phyloP scores from a whole-genome alignment of 2,888 invertebrate species.

The Epinotia nisella region DNA sequence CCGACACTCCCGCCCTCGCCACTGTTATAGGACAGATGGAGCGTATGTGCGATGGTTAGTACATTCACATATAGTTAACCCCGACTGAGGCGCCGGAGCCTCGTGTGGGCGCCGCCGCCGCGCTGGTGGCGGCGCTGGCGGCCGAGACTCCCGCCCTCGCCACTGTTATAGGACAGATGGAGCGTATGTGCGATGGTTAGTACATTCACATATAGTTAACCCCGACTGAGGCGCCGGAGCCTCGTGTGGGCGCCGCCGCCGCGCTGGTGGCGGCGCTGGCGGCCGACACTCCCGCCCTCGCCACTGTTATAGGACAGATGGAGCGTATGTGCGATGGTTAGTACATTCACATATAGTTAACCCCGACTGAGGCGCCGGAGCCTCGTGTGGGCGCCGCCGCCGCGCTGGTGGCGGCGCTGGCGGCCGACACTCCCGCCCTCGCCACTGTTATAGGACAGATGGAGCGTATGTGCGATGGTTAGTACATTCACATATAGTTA shows the following conservation, averaged over 20 bases:
- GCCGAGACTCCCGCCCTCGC: conserved; percentile 67
- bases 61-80: conserved; percentile 5
- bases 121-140: conserved; percentile 73
- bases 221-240: conserved; percentile 52
- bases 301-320: conserved; percentile 85
- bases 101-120: conserved; percentile 27
- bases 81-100: conserved; percentile 52
- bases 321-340: conserved; percentile 86
- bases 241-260: conserved; percentile 21
- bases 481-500: conserved; percentile 43
- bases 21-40: conserved; percentile 86
- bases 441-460: conserved; percentile 84
- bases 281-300: conserved; percentile 66
- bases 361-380: conserved; percentile 52
- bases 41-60: conserved; percentile 83
- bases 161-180: conserved; percentile 86
- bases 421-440: conserved; percentile 72
- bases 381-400: conserved; percentile 25
- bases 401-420: conserved; percentile 66
- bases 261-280: conserved; percentile 73
- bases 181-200: conserved; percentile 85
- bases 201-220: conserved; percentile 23
- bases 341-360: conserved; percentile 36
- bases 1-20: conserved; percentile 66
- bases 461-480: conserved; percentile 86